Conservation (phyloP, 2,797 vertebrate species). For the Acrossocheilus wenchowensis region DNA sequence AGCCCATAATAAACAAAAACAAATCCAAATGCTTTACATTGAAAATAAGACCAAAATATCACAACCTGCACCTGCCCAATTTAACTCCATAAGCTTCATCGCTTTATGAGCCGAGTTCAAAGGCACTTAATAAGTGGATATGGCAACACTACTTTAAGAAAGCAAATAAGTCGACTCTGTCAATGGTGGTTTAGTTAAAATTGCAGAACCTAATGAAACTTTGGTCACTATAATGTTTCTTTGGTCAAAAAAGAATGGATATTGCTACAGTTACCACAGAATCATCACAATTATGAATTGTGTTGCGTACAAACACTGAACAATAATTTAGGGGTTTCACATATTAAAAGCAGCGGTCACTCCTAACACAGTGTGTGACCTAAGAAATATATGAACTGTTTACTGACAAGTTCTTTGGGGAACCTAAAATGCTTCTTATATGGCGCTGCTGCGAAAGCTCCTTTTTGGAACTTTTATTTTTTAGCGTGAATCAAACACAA, state of each 20-base stretch:
- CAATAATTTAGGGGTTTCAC: not conserved
- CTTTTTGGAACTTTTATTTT: not conserved
- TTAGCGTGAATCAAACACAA: not conserved
- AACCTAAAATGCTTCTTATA: not conserved
- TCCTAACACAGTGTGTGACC: not conserved
- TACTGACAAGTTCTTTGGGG: not conserved
- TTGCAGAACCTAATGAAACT: not conserved
- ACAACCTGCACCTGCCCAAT: not conserved
- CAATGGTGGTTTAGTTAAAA: not conserved
- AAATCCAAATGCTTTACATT: not conserved
- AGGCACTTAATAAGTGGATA: not conserved
- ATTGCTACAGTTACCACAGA: not conserved
- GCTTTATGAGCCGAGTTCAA: not conserved
- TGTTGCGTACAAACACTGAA: not conserved
- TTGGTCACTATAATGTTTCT: not conserved
- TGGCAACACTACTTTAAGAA: not conserved
- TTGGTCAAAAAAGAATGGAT: not conserved
- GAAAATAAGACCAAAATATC: not conserved
- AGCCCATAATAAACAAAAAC: not conserved
- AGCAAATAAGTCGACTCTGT: not conserved
- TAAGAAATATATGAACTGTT: not conserved
- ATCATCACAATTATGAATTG: not conserved
- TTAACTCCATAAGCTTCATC: not conserved
- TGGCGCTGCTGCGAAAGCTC: not conserved
- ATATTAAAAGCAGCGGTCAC: not conserved